Base-by-base conservation (phyloP, 1,140 invertebrate genomes). In the Hirudo medicinalis region DNA sequence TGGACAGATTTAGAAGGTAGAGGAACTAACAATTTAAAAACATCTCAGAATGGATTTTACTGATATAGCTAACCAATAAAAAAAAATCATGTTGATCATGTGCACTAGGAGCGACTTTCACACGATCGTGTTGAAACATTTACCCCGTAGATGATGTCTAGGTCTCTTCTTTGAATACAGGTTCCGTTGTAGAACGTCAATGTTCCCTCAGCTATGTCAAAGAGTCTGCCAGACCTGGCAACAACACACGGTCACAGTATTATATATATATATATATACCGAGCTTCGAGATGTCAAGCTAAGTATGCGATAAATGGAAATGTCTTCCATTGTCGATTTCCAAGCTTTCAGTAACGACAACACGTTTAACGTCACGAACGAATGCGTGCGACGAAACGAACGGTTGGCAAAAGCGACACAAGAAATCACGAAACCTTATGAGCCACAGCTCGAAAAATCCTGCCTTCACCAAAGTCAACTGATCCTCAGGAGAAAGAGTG, bases 361-460 rank as follows among this genome's bases (percentile, higher is more conserved):
- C 9, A 9, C 20, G n/a, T n/a, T n/a, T n/a, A n/a, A n/a, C n/a
- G n/a, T n/a, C n/a, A n/a, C n/a, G n/a, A n/a, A n/a, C n/a, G n/a
- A n/a, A n/a, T n/a, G n/a, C n/a, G n/a, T n/a, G n/a, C n/a, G n/a
- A n/a, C n/a, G n/a, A n/a, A n/a, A n/a, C n/a, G n/a, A n/a, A n/a
- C n/a, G n/a, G n/a, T n/a, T n/a, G n/a, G n/a, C n/a, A n/a, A n/a
- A n/a, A n/a, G 2, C 20, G 5, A 9, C 5, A 20, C 3, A 63
- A 22, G 57, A 19, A 25, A 20, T 25, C 57, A 70, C 6, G 4
- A 36, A 32, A 49, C 22, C 69, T 36, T 68, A 89, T 88, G 71
- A 96, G 84, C 94, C 94, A 97, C 68, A 97, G 88, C 83, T 97
- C 94, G 81, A 97, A 94, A 84, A 97, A 97, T 53, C 92, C 93